Evolutionary conservation across 2,113 vertebrate species (phyloP), one percentile per base, ranked within the genome.

Genomic region (Cromileptes altivelis): DNA sequence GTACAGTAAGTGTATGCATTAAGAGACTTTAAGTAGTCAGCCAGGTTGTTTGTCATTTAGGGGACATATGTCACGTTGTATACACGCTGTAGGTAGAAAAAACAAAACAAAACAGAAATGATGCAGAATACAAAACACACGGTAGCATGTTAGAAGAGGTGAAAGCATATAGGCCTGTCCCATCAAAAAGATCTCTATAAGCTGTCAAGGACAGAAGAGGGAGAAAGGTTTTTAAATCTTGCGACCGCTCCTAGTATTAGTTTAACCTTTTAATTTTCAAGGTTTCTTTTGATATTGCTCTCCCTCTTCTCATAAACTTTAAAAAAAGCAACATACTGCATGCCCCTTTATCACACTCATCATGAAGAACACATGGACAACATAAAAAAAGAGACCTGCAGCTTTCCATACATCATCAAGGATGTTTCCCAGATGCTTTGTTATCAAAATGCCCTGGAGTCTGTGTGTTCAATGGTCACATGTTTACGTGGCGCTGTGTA

Each of bases 371-470:
- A n/a, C n/a, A 50, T 25, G 19, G 4, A 37, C 25, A 68, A 6
- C 9, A 21, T 33, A 61, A 75, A 61, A 61, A 25, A 55, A 45
- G 14, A 45, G 15, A 67, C 2, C 33, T 45, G 4, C 2, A 47
- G 3, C 21, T 30, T 69, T 21, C 30, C 27, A 60, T 6, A 65
- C 15, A 14, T 30, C n/a, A 21, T 71, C 57, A 69, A 53, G 75
- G 30, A 55, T 14, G 2, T 55, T 70, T 69, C 61, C 60, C 79
- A 61, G 45, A 27, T 70, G 75, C 45, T 12, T 33, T 2, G 4
- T 40, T 19, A 49, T 57, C 9, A 55, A 45, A 72, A 27, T 77
- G 17, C 11, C 80, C 78, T 84, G 82, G 80, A 75, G 50, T 58
- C 42, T 50, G 47, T 47, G 27, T 86, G 70, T 64, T 81, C 9